A percentile compares a stretch with the other conserved stretches of the same genome.
Conservation (phyloP, 2,888 invertebrate species). For the Metopia argyrocephala region DNA sequence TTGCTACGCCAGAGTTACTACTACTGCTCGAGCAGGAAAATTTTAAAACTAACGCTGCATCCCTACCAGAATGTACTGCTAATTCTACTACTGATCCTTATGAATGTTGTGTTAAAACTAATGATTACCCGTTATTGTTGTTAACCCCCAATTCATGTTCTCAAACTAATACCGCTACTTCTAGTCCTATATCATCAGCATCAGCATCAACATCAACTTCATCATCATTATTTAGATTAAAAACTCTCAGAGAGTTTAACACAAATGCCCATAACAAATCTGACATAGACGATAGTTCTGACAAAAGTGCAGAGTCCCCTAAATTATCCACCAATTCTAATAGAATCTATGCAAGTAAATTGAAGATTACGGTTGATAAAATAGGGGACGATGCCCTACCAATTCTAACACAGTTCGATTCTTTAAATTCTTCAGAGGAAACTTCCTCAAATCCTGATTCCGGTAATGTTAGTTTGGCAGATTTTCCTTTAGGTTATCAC, state of each 20-base stretch:
- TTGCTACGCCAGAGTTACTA: slow-evolving; percentile 60
- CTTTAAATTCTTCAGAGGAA: slow-evolving; percentile 73
- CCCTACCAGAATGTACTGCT: slow-evolving; percentile 61
- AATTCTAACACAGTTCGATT: slow-evolving; percentile 70
- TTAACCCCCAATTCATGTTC: slow-evolving; percentile 59
- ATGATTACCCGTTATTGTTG: slow-evolving; percentile 65
- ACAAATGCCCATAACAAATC: slow-evolving; percentile 30
- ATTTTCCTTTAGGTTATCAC: slow-evolving; percentile 71
- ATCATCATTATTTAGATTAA: slow-evolving; percentile 71
- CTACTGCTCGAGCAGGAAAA: slow-evolving; percentile 66
- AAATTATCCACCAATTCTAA: slow-evolving; percentile 73
- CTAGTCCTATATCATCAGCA: slow-evolving; percentile 41
- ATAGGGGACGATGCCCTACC: slow-evolving; percentile 15
- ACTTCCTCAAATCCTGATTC: slow-evolving; percentile 77
- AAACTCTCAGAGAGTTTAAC: slow-evolving; percentile 70
- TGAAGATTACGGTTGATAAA: slow-evolving; percentile 72
- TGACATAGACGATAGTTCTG: slow-evolving; percentile 41
- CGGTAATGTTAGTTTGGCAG: slow-evolving; percentile 77
- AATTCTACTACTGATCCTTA: slow-evolving; percentile 36
- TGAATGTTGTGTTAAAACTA: slow-evolving; percentile 61
- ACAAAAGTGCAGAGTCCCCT: slow-evolving; percentile 5
- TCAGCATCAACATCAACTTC: slow-evolving; percentile 36
- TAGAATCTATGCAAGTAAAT: slow-evolving; percentile 74
- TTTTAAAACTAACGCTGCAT: slow-evolving; percentile 62
- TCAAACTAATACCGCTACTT: slow-evolving; percentile 68